These are phyloP conservation scores for Sorex fumeus DNA, from an alignment of 2,113 vertebrate species.

Conservation along the genomic window DNA sequence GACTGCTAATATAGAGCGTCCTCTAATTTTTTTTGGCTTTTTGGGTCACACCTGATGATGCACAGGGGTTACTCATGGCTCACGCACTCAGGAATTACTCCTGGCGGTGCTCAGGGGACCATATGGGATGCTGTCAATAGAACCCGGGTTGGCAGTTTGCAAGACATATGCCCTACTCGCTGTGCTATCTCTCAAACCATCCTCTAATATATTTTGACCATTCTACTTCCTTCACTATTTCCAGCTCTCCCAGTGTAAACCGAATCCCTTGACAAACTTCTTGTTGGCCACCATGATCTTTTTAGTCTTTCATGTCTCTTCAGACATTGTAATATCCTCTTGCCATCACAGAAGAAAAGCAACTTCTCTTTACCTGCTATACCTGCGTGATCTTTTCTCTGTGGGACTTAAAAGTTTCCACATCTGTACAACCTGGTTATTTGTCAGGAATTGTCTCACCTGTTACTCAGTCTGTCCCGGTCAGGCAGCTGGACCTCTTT, in stretches of 20 bases:
- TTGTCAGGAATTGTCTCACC: not conserved
- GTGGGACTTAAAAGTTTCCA: not conserved
- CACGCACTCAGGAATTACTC: no score
- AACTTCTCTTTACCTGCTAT: not conserved
- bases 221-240: not conserved
- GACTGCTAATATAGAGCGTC: not conserved
- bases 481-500: not conserved
- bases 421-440: not conserved
- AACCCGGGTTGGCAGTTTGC: no score
- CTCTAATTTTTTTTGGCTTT: no score
- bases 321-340: not conserved
- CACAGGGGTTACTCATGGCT: no score
- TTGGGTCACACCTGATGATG: no score
- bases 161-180: no score
- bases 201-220: not conserved
- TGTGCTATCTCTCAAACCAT: no score
- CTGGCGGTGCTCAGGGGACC: no score
- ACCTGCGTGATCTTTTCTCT: not conserved
- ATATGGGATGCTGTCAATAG: no score
- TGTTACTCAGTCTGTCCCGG: not conserved
- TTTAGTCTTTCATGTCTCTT: conserved; percentile 24
- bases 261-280: not conserved
- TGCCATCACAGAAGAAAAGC: not conserved
- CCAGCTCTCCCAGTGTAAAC: not conserved
- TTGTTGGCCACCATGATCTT: not conserved